A percentile compares a stretch with the other conserved stretches of the same genome.
Conservation (phyloP, 2,888 invertebrate species). For the Trichopoda pennipes region DNA sequence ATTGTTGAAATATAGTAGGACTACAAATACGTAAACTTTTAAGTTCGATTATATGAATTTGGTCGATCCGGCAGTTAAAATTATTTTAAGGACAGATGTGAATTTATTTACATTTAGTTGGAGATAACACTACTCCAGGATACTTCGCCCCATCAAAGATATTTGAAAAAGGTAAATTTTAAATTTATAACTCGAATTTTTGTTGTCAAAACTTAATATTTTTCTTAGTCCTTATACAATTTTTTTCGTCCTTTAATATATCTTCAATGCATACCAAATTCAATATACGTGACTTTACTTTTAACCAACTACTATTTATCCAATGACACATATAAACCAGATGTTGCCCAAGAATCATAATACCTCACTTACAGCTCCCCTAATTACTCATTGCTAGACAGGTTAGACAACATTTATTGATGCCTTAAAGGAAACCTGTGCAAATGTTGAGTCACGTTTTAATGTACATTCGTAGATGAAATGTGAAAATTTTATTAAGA, state of each 20-base stretch:
- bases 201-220: too few species aligned
- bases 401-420: not conserved
- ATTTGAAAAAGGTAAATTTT: too few species aligned
- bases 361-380: not conserved
- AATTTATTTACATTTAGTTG: too few species aligned
- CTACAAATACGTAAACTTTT: too few species aligned
- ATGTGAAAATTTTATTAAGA: conserved; percentile 16
- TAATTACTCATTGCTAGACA: not conserved
- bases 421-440: conserved; percentile 49
- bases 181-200: too few species aligned
- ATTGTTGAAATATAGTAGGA: too few species aligned
- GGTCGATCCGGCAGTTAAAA: too few species aligned
- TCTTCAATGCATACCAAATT: not conserved
- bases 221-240: not conserved
- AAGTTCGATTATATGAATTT: too few species aligned
- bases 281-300: not conserved
- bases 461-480: conserved; percentile 29
- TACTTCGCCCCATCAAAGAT: too few species aligned
- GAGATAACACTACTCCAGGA: too few species aligned
- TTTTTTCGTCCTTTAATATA: not conserved
- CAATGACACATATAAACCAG: conserved; percentile 21
- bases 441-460: conserved; percentile 55
- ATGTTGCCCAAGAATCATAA: conserved; percentile 4
- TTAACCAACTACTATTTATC: conserved; percentile 25
- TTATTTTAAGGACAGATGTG: too few species aligned